These are phyloP conservation scores for Vanessa tameamea DNA, from an alignment of 1,140 invertebrate species.

Conservation along the genomic window DNA sequence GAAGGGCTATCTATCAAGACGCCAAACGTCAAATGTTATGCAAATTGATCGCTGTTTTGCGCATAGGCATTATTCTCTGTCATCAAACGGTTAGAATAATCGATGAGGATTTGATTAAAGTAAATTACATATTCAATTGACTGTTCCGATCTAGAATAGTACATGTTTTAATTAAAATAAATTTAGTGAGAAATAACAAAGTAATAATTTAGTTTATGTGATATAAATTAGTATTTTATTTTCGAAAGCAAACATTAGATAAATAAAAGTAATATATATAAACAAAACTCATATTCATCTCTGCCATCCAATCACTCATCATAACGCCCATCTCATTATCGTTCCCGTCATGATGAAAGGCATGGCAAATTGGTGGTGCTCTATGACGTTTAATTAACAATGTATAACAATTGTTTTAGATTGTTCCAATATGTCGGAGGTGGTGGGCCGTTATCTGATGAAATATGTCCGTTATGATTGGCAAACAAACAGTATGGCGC, in stretches of 20 bases:
- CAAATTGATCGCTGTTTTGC: conserved; percentile 31
- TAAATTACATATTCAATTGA: not conserved
- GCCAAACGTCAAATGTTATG: conserved; percentile 35
- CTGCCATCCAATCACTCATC: conserved; percentile 12
- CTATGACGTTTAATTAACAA: conserved; percentile 65
- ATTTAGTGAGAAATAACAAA: too few species aligned
- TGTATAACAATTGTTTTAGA: conserved; percentile 73
- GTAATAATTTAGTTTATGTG: too few species aligned
- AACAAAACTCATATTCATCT: not conserved
- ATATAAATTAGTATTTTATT: too few species aligned
- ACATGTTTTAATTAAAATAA: not conserved
- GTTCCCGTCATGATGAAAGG: conserved; percentile 52
- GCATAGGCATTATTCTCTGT: conserved; percentile 7
- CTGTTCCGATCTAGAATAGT: not conserved
- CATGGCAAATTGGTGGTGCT: conserved; percentile 54
- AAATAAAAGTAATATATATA: not conserved
- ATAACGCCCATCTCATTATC: conserved; percentile 24
- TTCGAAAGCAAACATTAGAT: too few species aligned
- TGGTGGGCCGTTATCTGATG: conserved; percentile 77
- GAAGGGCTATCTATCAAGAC: conserved; percentile 50
- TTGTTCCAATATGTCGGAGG: conserved; percentile 68
- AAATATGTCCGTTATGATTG: conserved; percentile 81
- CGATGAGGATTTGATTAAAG: not conserved
- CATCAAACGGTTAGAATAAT: not conserved
- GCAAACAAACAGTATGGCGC: conserved; percentile 80